Base-by-base conservation (phyloP, 2,113 vertebrate species). In the Dipodomys ordii region DNA sequence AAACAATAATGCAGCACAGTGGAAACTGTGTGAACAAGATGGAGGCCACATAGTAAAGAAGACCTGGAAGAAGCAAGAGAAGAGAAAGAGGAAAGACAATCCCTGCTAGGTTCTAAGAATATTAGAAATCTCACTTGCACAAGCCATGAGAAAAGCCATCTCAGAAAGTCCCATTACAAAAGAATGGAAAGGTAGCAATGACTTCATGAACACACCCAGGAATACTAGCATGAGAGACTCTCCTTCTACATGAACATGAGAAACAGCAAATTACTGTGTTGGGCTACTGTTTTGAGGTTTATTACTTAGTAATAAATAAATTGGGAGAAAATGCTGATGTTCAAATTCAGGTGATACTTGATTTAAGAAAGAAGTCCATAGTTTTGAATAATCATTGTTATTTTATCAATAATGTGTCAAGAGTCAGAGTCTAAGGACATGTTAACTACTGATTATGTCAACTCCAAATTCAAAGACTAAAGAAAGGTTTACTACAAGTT, bases 361-460 rank as follows among this genome's bases (percentile, higher is more conserved):
- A 60, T 89, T 89, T 90, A 65, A 18, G 2, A 64, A 44, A 81
- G 73, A 72, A 62, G 15, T 19, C 3, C 30, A 49, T 49, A 49
- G 49, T 49, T 49, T 49, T 49, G 49, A 49, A 49, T 49, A 28
- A 67, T 32, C 9, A 39, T 57, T 28, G n/a, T 4, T 25, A 91
- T 30, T 80, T 90, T 11, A 81, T 53, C 73, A 80, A 13, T n/a
- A 71, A 65, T 84, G 62, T 89, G 4, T 72, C 4, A 67, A 53
- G 60, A 73, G 67, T 85, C 13, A 90, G 16, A 77, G 85, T 82
- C 30, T 92, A 88, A 78, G 88, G 53, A 89, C 20, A 64, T 74
- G 22, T 62, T 49, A 49, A 85, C 67, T 89, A 73, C 3, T 64
- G 4, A 67, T 71, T 81, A 62, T 30, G 1, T 77, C 30, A 62